Conservation (phyloP, 2,888 invertebrate genomes). For the Neocrepidodera transversa region DNA sequence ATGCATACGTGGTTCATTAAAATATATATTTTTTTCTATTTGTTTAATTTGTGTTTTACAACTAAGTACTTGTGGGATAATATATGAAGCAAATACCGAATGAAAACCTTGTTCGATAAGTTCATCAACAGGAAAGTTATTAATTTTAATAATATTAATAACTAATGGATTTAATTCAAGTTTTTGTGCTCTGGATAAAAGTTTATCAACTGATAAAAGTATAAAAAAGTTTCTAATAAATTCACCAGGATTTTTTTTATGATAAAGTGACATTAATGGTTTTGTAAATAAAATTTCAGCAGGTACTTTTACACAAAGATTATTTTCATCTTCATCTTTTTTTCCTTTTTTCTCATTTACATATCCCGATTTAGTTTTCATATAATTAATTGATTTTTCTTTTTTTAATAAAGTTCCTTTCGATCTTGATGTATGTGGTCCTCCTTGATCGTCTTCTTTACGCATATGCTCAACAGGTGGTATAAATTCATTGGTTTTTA, state of each 20-base stretch:
- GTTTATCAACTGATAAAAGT: slow-evolving; percentile 34
- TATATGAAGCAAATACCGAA: slow-evolving; percentile 31
- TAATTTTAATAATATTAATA: slow-evolving; percentile 43
- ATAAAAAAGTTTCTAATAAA: slow-evolving; percentile 34
- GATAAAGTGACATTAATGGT: slow-evolving; percentile 32
- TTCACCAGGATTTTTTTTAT: slow-evolving; percentile 18
- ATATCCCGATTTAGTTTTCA: too few relatives aligned
- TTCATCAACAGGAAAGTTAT: slow-evolving; percentile 42
- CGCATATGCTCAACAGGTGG: slow-evolving; percentile 18
- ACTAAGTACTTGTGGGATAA: slow-evolving; percentile 40
- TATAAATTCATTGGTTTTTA: slow-evolving; percentile 34
- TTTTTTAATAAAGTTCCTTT: slow-evolving; percentile 17
- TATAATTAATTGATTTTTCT: slow-evolving; percentile 5
- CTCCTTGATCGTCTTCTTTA: neutral
- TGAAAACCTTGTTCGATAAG: slow-evolving; percentile 33
- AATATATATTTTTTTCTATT: slow-evolving; percentile 33
- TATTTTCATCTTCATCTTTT: slow-evolving; percentile 14
- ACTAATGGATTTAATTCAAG: slow-evolving; percentile 45
- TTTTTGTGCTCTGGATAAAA: slow-evolving; percentile 45
- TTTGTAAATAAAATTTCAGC: slow-evolving; percentile 46
- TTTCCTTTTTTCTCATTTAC: slow-evolving; percentile 10
- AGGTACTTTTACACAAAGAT: slow-evolving; percentile 33
- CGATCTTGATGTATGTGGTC: slow-evolving; percentile 4
- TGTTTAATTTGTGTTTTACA: slow-evolving; percentile 39
- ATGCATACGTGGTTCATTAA: slow-evolving; percentile 44